Conservation (phyloP, 2,888 invertebrate species). For the Cryptus viduatorius region DNA sequence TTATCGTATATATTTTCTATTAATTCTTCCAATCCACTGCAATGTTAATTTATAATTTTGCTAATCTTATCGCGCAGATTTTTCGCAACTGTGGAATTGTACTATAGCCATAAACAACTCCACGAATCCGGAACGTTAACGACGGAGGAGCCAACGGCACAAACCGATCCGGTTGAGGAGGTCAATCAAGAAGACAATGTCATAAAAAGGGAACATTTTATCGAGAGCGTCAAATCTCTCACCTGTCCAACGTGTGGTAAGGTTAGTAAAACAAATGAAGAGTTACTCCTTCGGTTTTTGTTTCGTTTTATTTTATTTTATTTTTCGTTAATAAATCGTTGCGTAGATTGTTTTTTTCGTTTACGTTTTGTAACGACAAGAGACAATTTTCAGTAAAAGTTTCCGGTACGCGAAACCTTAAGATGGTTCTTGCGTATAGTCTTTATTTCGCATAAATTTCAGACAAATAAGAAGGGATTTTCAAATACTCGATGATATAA, state of each 20-base stretch:
- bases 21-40: background rate
- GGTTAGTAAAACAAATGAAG: slow-evolving; percentile 65
- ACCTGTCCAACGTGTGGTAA: slow-evolving; percentile 81
- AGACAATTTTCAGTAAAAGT: too few species aligned
- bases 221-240: slow-evolving; percentile 75
- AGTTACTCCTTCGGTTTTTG: background rate
- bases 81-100: slow-evolving; percentile 76
- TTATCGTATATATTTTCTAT: background rate
- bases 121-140: slow-evolving; percentile 71
- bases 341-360: background rate
- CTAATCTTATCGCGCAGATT: slow-evolving; percentile 71
- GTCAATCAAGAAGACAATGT: slow-evolving; percentile 68
- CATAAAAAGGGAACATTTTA: slow-evolving; percentile 73
- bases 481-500: too few species aligned
- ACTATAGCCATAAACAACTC: slow-evolving; percentile 75
- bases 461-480: too few species aligned
- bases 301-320: background rate
- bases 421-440: too few species aligned
- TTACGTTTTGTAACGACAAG: background rate
- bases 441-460: too few species aligned
- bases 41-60: too few species aligned
- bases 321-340: background rate
- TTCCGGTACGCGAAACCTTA: too few species aligned
- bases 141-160: slow-evolving; percentile 45
- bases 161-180: slow-evolving; percentile 41